These are phyloP conservation scores for Cnemophilus loriae DNA, from an alignment of 2,113 vertebrate species.

Conservation along the genomic window DNA sequence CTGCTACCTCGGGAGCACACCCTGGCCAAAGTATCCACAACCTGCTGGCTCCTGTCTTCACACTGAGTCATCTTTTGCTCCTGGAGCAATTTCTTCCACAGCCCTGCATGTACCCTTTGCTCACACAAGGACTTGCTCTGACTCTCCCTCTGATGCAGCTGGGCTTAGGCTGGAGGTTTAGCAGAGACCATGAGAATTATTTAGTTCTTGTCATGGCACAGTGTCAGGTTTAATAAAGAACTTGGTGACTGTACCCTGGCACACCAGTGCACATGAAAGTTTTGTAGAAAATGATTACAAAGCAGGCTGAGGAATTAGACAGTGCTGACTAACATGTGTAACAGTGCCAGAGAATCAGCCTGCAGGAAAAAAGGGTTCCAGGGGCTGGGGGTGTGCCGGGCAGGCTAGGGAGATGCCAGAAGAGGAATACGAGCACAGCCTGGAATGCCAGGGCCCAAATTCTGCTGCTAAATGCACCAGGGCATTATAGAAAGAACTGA, in stretches of 20 bases:
- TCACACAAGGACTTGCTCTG: background rate
- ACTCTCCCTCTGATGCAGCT: background rate
- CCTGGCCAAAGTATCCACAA: fast-evolving
- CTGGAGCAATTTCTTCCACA: background rate
- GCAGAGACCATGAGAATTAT: background rate
- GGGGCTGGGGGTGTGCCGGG: background rate
- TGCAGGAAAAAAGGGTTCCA: background rate
- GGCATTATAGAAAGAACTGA: background rate
- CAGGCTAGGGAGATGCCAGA: background rate
- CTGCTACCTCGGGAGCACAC: background rate
- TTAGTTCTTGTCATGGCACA: background rate
- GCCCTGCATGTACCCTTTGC: background rate
- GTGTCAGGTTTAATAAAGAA: background rate
- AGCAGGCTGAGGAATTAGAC: background rate
- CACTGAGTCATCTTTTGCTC: background rate
- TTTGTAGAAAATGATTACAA: background rate
- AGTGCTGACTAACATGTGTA: fast-evolving
- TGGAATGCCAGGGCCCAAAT: background rate
- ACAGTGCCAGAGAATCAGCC: background rate
- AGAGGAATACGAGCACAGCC: background rate
- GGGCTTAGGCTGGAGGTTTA: background rate
- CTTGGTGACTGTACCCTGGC: fast-evolving
- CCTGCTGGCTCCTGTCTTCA: background rate
- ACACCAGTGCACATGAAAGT: background rate
- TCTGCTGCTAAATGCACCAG: background rate